These are phyloP conservation scores for Tachina fera DNA, from an alignment of 2,888 invertebrate species.

Conservation along the genomic window DNA sequence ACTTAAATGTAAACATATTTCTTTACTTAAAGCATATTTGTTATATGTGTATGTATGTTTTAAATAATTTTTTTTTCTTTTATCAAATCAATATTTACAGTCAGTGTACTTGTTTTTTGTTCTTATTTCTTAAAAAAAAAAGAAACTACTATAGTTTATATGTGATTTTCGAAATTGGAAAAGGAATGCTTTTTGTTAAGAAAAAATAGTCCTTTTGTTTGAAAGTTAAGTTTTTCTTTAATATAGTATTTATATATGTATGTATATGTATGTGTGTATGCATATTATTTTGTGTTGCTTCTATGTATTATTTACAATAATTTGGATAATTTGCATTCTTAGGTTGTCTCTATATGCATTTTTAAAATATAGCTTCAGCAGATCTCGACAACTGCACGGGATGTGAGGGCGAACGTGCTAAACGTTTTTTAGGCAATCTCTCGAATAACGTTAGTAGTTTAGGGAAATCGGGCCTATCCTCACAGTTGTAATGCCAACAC, in stretches of 20 bases:
- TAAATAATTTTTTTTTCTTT: constrained; percentile 47
- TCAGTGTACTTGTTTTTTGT: constrained; percentile 64
- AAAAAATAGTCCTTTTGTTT: constrained; percentile 62
- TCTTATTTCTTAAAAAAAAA: constrained; percentile 43
- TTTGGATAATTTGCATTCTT: constrained; percentile 44
- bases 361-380: constrained; percentile 96
- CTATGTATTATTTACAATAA: constrained; percentile 53
- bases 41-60: constrained; percentile 48
- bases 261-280: neutral
- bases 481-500: constrained; percentile 96
- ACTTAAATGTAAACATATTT: constrained; percentile 62
- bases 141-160: constrained; percentile 59
- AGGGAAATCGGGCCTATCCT: constrained; percentile 95
- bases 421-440: constrained; percentile 96
- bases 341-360: constrained; percentile 5
- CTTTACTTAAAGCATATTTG: constrained; percentile 62
- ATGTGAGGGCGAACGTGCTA: constrained; percentile 98
- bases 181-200: constrained; percentile 71
- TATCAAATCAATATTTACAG: constrained; percentile 65
- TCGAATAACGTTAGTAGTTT: constrained; percentile 92
- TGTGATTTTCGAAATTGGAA: constrained; percentile 64
- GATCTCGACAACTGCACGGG: constrained; percentile 98
- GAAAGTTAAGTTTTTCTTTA: constrained; percentile 28
- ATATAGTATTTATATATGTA: neutral
- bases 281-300: constrained; percentile 10